These are phyloP conservation scores for Cassiopea xamachana DNA, from an alignment of 30 jellyfish, hydroid and myxozoan species.

Conservation along the genomic window DNA sequence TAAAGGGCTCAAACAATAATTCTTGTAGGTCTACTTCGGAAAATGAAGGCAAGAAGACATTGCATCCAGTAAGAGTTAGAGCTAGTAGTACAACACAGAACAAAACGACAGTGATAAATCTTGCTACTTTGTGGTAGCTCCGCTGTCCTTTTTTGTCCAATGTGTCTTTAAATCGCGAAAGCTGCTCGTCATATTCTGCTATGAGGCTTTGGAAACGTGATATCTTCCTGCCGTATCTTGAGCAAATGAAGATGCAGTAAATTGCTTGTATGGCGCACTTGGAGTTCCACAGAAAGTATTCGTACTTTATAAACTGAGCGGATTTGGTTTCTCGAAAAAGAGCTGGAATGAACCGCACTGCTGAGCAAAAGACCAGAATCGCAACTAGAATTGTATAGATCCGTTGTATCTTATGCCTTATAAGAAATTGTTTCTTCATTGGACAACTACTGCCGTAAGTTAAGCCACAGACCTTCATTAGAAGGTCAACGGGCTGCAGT, in stretches of 20 bases:
- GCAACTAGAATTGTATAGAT: constrained; percentile 28
- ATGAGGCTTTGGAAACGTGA: constrained; percentile 58
- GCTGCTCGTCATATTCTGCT: constrained; percentile 35
- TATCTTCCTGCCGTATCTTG: constrained; percentile 42
- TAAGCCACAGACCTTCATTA: constrained; percentile 64
- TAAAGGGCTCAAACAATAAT: constrained; percentile 20
- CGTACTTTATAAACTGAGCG: constrained; percentile 34
- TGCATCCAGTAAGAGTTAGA: neutral
- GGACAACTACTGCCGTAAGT: constrained; percentile 72
- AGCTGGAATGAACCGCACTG: constrained; percentile 30
- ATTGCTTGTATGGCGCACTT: constrained; percentile 52
- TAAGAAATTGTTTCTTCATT: neutral
- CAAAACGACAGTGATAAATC: neutral
- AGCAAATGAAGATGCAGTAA: constrained; percentile 51
- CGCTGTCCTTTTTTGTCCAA: constrained; percentile 2
- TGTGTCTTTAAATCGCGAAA: constrained; percentile 13
- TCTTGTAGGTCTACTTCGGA: neutral
- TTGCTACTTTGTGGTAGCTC: constrained; percentile 2
- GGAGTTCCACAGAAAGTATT: constrained; percentile 33
- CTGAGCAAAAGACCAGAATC: neutral
- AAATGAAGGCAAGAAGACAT: neutral
- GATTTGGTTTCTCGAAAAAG: neutral
- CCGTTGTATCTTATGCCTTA: constrained; percentile 46
- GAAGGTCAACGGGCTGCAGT: constrained; percentile 25
- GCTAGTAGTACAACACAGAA: neutral